phyloP scores from a whole-genome alignment of 2,113 vertebrate species.

The Thamnophis sirtalis region DNA sequence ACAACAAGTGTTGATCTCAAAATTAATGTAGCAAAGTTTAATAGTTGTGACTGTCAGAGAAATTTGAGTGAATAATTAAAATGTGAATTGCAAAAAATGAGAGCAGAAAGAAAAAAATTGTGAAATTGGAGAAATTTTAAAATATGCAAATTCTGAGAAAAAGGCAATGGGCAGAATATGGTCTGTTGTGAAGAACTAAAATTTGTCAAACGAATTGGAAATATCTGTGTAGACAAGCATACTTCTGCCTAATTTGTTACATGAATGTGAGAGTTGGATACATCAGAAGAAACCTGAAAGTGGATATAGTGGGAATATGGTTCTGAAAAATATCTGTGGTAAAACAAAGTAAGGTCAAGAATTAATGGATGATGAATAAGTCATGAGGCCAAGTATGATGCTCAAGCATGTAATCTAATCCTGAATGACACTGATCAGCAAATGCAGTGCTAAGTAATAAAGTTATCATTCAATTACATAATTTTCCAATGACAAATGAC shows the following conservation, averaged over 20 bases:
- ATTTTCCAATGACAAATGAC: neutral
- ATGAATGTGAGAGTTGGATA: neutral
- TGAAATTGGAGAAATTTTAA: neutral
- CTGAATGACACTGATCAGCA: neutral
- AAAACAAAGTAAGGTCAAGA: neutral
- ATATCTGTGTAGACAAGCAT: neutral
- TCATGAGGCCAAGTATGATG: fast-evolving
- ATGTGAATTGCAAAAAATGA: neutral
- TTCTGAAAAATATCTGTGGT: neutral
- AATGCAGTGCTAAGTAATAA: neutral
- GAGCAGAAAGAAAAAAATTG: neutral
- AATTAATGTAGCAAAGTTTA: neutral
- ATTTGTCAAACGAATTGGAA: neutral
- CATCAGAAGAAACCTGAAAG: neutral
- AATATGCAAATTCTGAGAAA: neutral
- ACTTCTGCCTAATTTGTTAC: neutral
- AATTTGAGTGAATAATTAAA: neutral
- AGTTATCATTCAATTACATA: neutral
- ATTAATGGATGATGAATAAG: neutral
- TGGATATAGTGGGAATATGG: neutral
- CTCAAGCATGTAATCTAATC: neutral
- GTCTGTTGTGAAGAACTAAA: neutral
- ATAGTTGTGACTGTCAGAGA: neutral
- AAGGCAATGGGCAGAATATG: neutral
- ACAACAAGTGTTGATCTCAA: neutral